Conservation (phyloP, 2,888 invertebrate species). For the Pogonocherus hispidulus region DNA sequence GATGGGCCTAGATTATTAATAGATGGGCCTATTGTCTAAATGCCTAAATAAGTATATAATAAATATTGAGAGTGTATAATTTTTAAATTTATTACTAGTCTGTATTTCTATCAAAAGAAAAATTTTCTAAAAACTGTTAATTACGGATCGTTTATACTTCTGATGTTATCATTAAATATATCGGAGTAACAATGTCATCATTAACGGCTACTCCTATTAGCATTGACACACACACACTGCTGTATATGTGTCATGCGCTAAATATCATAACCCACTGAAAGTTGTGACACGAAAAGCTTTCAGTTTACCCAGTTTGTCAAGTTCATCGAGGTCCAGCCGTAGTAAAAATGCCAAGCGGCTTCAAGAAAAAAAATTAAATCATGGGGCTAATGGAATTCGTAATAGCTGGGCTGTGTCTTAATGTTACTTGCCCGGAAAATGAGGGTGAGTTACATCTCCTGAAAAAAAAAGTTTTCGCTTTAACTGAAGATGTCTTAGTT, state of each 20-base stretch:
- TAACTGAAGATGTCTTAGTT: too few species aligned
- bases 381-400: constrained; percentile 54
- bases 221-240: constrained; percentile 11
- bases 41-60: too few species aligned
- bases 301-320: constrained; percentile 26
- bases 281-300: constrained; percentile 14
- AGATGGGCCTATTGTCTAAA: too few species aligned
- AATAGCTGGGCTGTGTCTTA: constrained; percentile 52
- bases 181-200: constrained; percentile 14
- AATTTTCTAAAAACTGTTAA: too few species aligned
- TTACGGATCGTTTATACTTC: neutral
- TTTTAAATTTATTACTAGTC: too few species aligned
- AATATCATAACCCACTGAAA: constrained; percentile 15
- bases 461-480: neutral
- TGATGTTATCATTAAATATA: neutral
- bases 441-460: constrained; percentile 37
- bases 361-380: constrained; percentile 25
- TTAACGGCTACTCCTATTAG: constrained; percentile 4
- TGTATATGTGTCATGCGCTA: constrained; percentile 27
- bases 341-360: constrained; percentile 17
- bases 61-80: too few species aligned
- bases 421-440: constrained; percentile 49
- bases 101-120: too few species aligned
- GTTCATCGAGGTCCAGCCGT: constrained; percentile 12
- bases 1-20: too few species aligned